Base-by-base conservation (phyloP, 1,140 invertebrate genomes). In the Nephotettix cincticeps region DNA sequence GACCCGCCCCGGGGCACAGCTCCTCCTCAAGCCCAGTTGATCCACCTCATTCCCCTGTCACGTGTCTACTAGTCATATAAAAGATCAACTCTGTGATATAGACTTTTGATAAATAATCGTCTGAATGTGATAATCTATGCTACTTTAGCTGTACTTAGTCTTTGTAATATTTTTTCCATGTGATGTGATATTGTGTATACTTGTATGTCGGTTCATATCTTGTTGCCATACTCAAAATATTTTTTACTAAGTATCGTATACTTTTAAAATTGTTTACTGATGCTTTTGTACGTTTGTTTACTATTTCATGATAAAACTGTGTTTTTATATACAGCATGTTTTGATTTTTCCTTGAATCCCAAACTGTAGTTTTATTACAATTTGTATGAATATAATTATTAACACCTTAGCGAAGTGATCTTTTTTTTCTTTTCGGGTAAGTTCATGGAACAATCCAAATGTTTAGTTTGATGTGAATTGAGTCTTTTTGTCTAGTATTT, bases 1-100 rank as follows among this genome's bases (percentile, higher is more conserved):
- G 9, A 2, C 21, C 6, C n/a, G 21, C 6, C 32, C 32, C 1
- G 64, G 64, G n/a, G 9, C 32, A 9, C 17, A 45, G 6, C 17
- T 67, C 6, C 64, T 67, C 1, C 64, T 67, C 14, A 67, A 67
- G 36, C 64, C 64, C 17, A 67, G 64, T 14, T 67, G 64, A 67
- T 67, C 25, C n/a, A 17, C 27, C 27, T 9, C 19, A 19, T 27
- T 4, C 32, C 56, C 25, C 11, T 25, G 6, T 23, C 14, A 25
- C 2, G 13, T 61, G 14, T 61, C 23, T 9, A 9, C 56, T 61
- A 61, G 56, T 61, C 56, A 61, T 61, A 4, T 51, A n/a, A 6
- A 4, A 21, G 14, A 51, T 4, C 47, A 54, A 54, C 56, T 61
- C 56, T 61, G 56, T 61, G 56, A 61, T 61, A 61, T 11, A 61